phyloP scores from a whole-genome alignment of 2,888 invertebrate species.

The Germaria angustata region DNA sequence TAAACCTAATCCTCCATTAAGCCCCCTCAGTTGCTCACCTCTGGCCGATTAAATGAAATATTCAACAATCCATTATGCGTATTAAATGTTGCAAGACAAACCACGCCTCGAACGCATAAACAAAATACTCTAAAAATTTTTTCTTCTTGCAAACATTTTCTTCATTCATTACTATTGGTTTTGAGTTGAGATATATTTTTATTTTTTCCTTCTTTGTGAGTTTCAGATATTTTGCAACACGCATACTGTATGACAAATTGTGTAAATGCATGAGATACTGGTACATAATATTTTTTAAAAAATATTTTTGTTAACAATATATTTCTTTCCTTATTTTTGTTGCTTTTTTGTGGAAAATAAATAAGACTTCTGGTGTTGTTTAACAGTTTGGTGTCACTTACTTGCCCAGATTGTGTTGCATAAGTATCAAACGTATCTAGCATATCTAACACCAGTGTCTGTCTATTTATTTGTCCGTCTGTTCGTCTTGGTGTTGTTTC shows the following conservation, averaged over 20 bases:
- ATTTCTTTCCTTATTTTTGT: neutral
- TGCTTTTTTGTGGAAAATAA: neutral
- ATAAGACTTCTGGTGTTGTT: slow-evolving; percentile 58
- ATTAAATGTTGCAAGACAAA: slow-evolving; percentile 56
- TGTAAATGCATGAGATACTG: slow-evolving; percentile 77
- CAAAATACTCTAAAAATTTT: slow-evolving; percentile 36
- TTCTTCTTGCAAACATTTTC: neutral
- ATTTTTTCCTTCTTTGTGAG: neutral
- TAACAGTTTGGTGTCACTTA: slow-evolving; percentile 59
- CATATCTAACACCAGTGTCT: slow-evolving; percentile 20
- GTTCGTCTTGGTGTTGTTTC: neutral
- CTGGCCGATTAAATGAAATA: slow-evolving; percentile 30
- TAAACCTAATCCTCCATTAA: too few species aligned
- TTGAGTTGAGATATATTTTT: slow-evolving; percentile 33
- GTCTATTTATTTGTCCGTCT: neutral
- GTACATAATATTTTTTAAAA: slow-evolving; percentile 46
- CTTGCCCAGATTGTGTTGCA: slow-evolving; percentile 51
- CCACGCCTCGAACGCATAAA: slow-evolving; percentile 62
- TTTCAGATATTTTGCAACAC: slow-evolving; percentile 63
- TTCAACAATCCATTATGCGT: slow-evolving; percentile 58
- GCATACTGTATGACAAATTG: slow-evolving; percentile 74
- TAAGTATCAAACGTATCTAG: slow-evolving; percentile 31
- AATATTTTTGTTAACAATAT: slow-evolving; percentile 46
- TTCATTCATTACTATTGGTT: slow-evolving; percentile 18
- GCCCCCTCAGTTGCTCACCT: neutral